Base-by-base conservation (phyloP, 2,888 invertebrate species). In the Mellilla xanthometata region DNA sequence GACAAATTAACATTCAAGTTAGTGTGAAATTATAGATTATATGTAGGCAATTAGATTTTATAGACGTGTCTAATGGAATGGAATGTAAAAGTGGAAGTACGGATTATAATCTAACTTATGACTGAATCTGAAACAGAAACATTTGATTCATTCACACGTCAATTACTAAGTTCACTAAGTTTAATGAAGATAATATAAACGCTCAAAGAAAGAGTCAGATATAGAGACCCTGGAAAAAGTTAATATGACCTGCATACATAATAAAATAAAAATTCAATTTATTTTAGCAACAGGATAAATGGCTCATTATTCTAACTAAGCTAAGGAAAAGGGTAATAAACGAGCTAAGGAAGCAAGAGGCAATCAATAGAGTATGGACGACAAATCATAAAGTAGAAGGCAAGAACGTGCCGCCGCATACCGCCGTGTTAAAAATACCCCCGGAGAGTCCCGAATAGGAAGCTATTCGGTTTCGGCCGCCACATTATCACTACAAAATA, bases 391-490 rank as follows among this genome's bases (percentile, higher is more conserved):
- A 76, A 65, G 60, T 66, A 57, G 65, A 78, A 73, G 76, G 72
- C 72, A 75, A 57, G 65, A 72, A 73, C 81, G 86, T 83, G 84
- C 75, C 78, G 71, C 55, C 71, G 81, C 82, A 81, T 81, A 67
- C 72, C 61, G 49, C 59, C 56, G 65, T 45, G 49, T 56, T 80
- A 83, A 81, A 87, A 85, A 87, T 87, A 87, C 76, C 65, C 64
- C 66, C 54, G 63, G 74, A 79, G 82, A 81, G 76, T 79, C 78
- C 81, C 77, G 60, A 81, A 81, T 81, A 79, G 80, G 84, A 79
- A 81, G 72, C 66, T 65, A 68, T 72, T 75, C 62, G 68, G 65
- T 73, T 76, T 61, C 68, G 66, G 67, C 56, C 65, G 49, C 67
- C 51, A 58, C 63, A 62, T 54, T 59, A 59, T 50, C 60, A 54